Evolutionary conservation across 2,888 invertebrate genomes (phyloP).

Genomic region (Ennomos quercinarius): DNA sequence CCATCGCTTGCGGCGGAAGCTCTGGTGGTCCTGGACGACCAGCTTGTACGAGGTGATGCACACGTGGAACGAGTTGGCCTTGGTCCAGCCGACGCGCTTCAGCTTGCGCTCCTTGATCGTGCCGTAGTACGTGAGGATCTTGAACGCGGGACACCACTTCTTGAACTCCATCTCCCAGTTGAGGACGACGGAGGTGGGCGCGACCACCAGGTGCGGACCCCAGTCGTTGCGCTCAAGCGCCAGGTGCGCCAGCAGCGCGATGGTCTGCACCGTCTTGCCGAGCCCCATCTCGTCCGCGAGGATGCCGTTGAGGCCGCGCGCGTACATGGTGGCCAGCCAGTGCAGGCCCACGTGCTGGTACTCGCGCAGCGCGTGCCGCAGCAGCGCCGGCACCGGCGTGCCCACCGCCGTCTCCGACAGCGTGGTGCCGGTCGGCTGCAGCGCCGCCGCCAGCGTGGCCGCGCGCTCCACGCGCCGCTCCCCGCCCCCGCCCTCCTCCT

Average conservation of each 20-base stretch:
- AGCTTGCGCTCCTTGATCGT: constrained; percentile 97
- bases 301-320: constrained; percentile 97
- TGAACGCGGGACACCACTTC: constrained; percentile 99
- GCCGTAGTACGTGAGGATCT: constrained; percentile 99
- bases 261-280: constrained; percentile 99
- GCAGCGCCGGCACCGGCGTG: constrained; percentile 96
- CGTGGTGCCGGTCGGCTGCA: constrained; percentile 99
- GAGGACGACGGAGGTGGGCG: constrained; percentile 99
- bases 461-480: constrained; percentile 94
- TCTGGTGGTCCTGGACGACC: constrained; percentile 99
- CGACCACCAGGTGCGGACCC: constrained; percentile 99
- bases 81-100: constrained; percentile 98
- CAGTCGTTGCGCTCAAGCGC: constrained; percentile 96
- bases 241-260: constrained; percentile 96
- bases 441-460: constrained; percentile 96
- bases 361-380: constrained; percentile 96
- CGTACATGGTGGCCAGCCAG: constrained; percentile 98
- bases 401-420: constrained; percentile 97
- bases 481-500: constrained; percentile 29
- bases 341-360: constrained; percentile 99
- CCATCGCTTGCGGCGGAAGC: constrained; percentile 99
- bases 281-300: constrained; percentile 99
- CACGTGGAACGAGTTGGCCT: constrained; percentile 98
- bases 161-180: constrained; percentile 99
- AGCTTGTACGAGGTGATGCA: constrained; percentile 99